Conservation (phyloP, 2,113 vertebrate genomes). For the Rhipidura dahli region DNA sequence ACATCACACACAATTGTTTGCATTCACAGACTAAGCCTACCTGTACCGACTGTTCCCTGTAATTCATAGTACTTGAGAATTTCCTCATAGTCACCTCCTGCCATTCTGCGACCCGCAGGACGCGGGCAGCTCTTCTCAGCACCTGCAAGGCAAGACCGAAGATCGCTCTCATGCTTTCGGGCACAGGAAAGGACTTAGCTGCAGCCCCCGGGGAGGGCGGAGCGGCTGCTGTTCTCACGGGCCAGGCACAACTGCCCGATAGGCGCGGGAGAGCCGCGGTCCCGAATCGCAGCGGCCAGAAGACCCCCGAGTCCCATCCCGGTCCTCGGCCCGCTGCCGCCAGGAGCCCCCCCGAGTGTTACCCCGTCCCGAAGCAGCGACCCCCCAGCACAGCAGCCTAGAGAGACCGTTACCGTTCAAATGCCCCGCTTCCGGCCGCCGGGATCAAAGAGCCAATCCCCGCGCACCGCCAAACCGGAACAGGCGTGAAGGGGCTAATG, state of each 20-base stretch:
- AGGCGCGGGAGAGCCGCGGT: too few species aligned
- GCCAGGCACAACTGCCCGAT: background rate
- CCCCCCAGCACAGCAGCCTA: accelerated
- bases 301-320: background rate
- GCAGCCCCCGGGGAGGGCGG: background rate
- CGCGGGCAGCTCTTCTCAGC: background rate
- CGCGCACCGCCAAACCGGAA: background rate
- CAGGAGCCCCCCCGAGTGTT: background rate
- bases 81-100: conserved; percentile 67
- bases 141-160: background rate
- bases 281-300: too few species aligned
- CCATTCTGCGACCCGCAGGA: background rate
- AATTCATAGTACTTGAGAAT: conserved; percentile 77
- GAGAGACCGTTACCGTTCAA: background rate
- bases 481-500: accelerated
- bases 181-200: background rate
- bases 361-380: background rate
- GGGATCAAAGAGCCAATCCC: background rate
- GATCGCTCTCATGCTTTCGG: background rate
- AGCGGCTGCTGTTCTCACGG: background rate
- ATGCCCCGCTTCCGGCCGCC: background rate
- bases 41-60: conserved; percentile 76
- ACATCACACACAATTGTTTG: too few species aligned
- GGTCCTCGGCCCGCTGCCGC: background rate
- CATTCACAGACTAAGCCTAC: background rate